Conservation (phyloP, 2,797 vertebrate species). For the Ctenosaura bakeri region DNA sequence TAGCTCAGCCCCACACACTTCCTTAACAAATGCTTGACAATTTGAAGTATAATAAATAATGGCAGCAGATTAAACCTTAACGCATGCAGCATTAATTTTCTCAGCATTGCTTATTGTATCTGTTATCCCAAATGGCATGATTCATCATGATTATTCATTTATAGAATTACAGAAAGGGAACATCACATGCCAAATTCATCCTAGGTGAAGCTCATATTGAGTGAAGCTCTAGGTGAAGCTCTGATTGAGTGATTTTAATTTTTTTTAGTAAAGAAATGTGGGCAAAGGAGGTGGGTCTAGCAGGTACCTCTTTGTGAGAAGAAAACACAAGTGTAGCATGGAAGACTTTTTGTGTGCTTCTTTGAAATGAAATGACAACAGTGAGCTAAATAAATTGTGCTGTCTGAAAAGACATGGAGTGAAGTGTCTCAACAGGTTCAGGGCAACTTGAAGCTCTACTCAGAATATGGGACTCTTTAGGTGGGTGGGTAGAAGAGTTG, state of each 20-base stretch:
- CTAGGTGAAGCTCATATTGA: neutral
- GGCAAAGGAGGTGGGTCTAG: slow-evolving; percentile 30
- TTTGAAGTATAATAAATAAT: slow-evolving; percentile 35
- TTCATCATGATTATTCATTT: slow-evolving; percentile 48
- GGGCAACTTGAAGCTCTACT: slow-evolving; percentile 31
- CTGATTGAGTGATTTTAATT: slow-evolving; percentile 41
- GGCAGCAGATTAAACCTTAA: slow-evolving; percentile 31
- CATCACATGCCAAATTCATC: slow-evolving; percentile 33
- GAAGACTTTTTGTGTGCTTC: slow-evolving; percentile 31
- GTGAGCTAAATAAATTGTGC: slow-evolving; percentile 47
- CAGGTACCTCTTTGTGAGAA: slow-evolving; percentile 48
- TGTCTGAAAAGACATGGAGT: slow-evolving; percentile 34
- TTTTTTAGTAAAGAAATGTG: slow-evolving; percentile 41
- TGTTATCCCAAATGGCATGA: slow-evolving; percentile 19
- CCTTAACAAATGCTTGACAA: slow-evolving; percentile 35
- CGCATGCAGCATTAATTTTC: slow-evolving; percentile 46
- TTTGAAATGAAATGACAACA: slow-evolving; percentile 55
- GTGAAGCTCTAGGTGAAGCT: slow-evolving; percentile 22
- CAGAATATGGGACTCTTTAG: neutral
- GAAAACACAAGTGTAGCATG: slow-evolving; percentile 25
- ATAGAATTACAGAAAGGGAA: slow-evolving; percentile 50
- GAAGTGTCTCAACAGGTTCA: slow-evolving; percentile 9
- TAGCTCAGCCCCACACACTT: slow-evolving; percentile 30
- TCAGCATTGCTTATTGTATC: slow-evolving; percentile 20
- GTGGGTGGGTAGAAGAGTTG: neutral